Evolutionary conservation across 2,888 invertebrate species (phyloP), one percentile per base, ranked within the genome.

Genomic region (Steinernema hermaphroditum): DNA sequence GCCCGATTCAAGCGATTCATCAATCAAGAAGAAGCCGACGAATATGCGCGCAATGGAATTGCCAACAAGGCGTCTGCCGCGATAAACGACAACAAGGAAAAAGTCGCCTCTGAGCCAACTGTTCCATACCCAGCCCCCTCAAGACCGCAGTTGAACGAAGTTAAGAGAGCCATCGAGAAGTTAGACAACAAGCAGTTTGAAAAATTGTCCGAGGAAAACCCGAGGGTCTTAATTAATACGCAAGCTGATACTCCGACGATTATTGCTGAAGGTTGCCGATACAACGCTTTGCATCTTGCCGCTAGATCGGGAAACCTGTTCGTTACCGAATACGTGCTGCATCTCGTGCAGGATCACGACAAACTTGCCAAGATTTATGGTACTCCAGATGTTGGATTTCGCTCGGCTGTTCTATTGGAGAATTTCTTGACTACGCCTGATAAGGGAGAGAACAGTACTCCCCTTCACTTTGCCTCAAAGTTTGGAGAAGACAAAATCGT

Each of bases 361-460:
- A 19, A 37, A 12, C 29, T 72, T 29, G 24, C 72, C 24, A 19
- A 50, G 27, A 57, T 57, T 16, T 72, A 72, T 22, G 69, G 49
- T 29, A 72, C 72, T 8, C 22, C 27, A 19, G 68, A 43, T 6
- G 49, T 68, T 16, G 68, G 29, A 9, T 27, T 46, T 34, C 57
- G 68, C 14, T 49, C 49, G 2, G 27, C 14, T 8, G 41, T 41
- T 27, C 24, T 72, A 44, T n/a, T 43, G 4, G 72, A 72, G 24
- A 57, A 69, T 37, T 72, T 72, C 34, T n/a, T 72, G 16, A 72
- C 57, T 34, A 72, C 46, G 6, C 72, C 72, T 6, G 72, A 72
- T 34, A 72, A 68, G 32, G 44, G 24, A 8, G 29, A 68, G 68
- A 72, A 69, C 27, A 50, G 34, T 41, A 41, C 72, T 37, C 72